Evolutionary conservation across 1,140 invertebrate species (phyloP).

Genomic region (Hesperophylax magnus): DNA sequence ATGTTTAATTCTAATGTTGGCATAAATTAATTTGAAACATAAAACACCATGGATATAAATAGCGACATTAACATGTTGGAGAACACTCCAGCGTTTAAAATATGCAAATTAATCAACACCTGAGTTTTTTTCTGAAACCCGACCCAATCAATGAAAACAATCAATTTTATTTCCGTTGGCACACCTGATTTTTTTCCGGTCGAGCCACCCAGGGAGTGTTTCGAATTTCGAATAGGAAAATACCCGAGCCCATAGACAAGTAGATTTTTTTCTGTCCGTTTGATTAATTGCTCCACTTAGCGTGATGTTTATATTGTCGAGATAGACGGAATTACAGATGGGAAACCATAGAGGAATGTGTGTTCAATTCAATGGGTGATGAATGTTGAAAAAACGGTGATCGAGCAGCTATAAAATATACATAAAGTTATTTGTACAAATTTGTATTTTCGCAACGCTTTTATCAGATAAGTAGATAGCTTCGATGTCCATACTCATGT

Average conservation of each 20-base stretch:
- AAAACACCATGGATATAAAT: too few species aligned
- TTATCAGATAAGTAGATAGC: too few species aligned
- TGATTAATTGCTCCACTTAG: slow-evolving; percentile 48
- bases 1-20: too few species aligned
- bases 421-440: background rate
- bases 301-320: slow-evolving; percentile 45
- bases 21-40: too few species aligned
- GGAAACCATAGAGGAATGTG: slow-evolving; percentile 10
- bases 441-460: background rate
- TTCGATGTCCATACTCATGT: too few species aligned
- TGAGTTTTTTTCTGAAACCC: slow-evolving; percentile 44
- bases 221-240: slow-evolving; percentile 39
- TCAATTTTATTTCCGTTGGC: slow-evolving; percentile 48
- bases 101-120: slow-evolving; percentile 55
- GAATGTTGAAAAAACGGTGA: slow-evolving; percentile 29
- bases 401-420: background rate
- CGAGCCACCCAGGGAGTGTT: slow-evolving; percentile 43
- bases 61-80: slow-evolving; percentile 1
- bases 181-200: slow-evolving; percentile 46
- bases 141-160: slow-evolving; percentile 53
- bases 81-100: background rate
- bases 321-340: slow-evolving; percentile 26
- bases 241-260: slow-evolving; percentile 19
- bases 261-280: slow-evolving; percentile 27
- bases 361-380: slow-evolving; percentile 40